A percentile compares a stretch with the other conserved stretches of the same genome.
Conservation (phyloP, 2,888 invertebrate species). For the Tetragnatha montana region DNA sequence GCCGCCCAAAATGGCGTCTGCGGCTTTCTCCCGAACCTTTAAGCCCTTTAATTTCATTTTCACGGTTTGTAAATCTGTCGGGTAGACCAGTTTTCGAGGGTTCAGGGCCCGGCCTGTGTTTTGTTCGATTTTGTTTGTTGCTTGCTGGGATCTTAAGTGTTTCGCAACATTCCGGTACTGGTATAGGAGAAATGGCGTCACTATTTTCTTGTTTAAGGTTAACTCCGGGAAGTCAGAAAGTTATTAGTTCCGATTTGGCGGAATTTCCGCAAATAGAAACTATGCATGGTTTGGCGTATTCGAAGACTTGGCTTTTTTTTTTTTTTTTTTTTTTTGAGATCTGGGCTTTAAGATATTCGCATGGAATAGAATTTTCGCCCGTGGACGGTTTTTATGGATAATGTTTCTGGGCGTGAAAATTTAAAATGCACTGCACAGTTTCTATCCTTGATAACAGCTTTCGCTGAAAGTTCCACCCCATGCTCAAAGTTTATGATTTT, state of each 20-base stretch:
- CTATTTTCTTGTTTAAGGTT: slow-evolving; percentile 58
- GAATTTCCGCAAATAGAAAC: slow-evolving; percentile 18
- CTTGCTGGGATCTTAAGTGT: slow-evolving; percentile 46
- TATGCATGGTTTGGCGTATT: not conserved
- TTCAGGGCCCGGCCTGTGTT: slow-evolving; percentile 25
- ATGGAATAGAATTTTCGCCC: not conserved
- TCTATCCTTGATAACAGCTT: not conserved
- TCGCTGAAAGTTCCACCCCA: not conserved
- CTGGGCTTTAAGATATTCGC: not conserved
- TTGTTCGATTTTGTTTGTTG: not conserved
- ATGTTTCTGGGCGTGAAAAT: not conserved
- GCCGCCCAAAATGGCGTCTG: slow-evolving; percentile 30
- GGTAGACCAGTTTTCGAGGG: slow-evolving; percentile 17
- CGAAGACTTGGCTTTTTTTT: not conserved
- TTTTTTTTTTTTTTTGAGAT: slow-evolving; percentile 6
- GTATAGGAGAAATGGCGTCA: slow-evolving; percentile 38
- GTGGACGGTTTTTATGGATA: not conserved
- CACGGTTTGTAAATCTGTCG: slow-evolving; percentile 61
- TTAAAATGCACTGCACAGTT: not conserved
- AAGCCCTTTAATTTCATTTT: slow-evolving; percentile 63
- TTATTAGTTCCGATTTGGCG: slow-evolving; percentile 29
- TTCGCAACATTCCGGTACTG: slow-evolving; percentile 32
- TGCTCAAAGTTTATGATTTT: not conserved
- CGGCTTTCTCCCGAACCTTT: slow-evolving; percentile 40
- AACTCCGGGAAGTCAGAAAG: slow-evolving; percentile 36